phyloP scores from a whole-genome alignment of 1,140 invertebrate species.

The Cotesia vestalis region DNA sequence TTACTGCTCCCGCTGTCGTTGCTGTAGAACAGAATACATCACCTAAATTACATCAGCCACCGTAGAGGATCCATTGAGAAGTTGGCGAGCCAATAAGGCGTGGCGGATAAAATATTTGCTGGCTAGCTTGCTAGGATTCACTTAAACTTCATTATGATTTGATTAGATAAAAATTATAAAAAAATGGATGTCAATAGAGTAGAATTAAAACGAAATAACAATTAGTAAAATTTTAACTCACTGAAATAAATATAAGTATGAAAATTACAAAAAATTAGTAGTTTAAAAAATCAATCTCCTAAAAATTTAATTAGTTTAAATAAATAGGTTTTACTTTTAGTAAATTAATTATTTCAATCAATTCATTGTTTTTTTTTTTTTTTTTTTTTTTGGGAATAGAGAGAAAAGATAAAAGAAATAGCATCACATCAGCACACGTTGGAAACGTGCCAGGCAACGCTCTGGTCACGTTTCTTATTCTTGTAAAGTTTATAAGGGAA shows the following conservation, averaged over 20 bases:
- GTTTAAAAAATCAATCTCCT: too few relatives aligned
- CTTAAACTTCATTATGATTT: not conserved
- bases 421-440: constrained; percentile 24
- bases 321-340: too few relatives aligned
- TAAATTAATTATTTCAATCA: too few relatives aligned
- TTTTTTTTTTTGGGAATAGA: too few relatives aligned
- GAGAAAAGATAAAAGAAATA: constrained; percentile 8
- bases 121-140: not conserved
- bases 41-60: too few relatives aligned
- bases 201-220: too few relatives aligned
- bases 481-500: constrained; percentile 9
- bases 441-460: constrained; percentile 35
- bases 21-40: too few relatives aligned
- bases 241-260: not conserved
- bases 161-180: too few relatives aligned
- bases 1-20: not conserved
- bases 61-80: not conserved
- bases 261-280: too few relatives aligned
- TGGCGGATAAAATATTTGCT: constrained; percentile 2
- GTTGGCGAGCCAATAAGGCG: constrained; percentile 11
- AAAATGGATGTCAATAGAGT: too few relatives aligned
- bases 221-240: not conserved
- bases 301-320: too few relatives aligned
- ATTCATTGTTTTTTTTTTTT: too few relatives aligned
- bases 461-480: constrained; percentile 29